phyloP scores from a whole-genome alignment of 1,140 invertebrate genomes.

The Drosophila rufa region DNA sequence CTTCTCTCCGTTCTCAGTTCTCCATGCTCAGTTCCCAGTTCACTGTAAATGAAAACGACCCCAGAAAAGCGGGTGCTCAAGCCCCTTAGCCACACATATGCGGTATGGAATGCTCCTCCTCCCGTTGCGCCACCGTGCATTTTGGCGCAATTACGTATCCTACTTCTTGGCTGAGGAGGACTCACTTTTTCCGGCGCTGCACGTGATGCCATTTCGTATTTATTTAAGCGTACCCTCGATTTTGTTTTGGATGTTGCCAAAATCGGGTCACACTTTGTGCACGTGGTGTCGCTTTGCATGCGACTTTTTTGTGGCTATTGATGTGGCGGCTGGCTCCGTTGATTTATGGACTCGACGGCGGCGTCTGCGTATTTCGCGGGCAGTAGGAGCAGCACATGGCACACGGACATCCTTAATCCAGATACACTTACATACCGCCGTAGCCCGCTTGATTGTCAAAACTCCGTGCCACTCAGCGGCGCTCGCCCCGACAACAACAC shows the following conservation, averaged over 20 bases:
- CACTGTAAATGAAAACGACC: constrained; percentile 37
- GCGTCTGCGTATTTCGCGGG: constrained; percentile 51
- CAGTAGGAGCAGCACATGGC: constrained; percentile 22
- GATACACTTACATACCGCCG: constrained; percentile 9
- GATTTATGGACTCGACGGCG: constrained; percentile 57
- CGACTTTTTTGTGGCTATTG: constrained; percentile 48
- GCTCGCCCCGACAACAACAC: constrained; percentile 24
- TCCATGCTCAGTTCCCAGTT: neutral
- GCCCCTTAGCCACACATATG: constrained; percentile 8
- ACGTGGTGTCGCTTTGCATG: constrained; percentile 52
- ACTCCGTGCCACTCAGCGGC: constrained; percentile 30
- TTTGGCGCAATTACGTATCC: constrained; percentile 53
- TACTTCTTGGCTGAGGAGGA: constrained; percentile 16
- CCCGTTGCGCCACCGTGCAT: constrained; percentile 6
- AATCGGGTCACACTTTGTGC: constrained; percentile 69
- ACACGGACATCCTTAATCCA: constrained; percentile 20
- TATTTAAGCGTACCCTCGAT: constrained; percentile 24
- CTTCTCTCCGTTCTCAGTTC: neutral
- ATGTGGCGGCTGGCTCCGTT: constrained; percentile 24
- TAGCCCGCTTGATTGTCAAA: constrained; percentile 36
- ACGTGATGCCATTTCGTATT: constrained; percentile 63
- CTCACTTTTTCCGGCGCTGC: constrained; percentile 13
- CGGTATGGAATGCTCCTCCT: constrained; percentile 6
- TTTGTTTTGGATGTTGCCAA: constrained; percentile 34
- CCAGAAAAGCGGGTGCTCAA: neutral